These are phyloP conservation scores for Xenentodon cancila DNA, from an alignment of 2,797 vertebrate species.

Conservation along the genomic window DNA sequence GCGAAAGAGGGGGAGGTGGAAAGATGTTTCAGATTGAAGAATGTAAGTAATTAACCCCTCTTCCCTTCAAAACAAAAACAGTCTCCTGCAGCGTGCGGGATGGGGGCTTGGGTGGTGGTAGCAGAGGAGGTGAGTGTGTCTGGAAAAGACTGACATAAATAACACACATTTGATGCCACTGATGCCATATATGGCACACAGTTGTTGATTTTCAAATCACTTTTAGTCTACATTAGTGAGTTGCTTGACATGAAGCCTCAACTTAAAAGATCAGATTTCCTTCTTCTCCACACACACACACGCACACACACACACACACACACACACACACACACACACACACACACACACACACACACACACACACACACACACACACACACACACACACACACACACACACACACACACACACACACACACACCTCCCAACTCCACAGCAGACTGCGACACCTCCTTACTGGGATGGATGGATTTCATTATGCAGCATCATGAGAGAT, in stretches of 20 bases:
- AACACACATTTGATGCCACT: neutral
- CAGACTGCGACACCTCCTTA: slow-evolving; percentile 68
- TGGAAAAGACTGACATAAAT: neutral
- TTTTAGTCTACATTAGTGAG: slow-evolving; percentile 8
- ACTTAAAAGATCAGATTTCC: slow-evolving; percentile 15
- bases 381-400: too few relatives aligned
- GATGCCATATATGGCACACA: neutral
- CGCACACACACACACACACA: neutral
- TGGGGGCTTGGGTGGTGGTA: slow-evolving; percentile 13
- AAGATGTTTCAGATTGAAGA: slow-evolving; percentile 72
- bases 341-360: slow-evolving; percentile 15
- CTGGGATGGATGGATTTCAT: slow-evolving; percentile 78
- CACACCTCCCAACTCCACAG: slow-evolving; percentile 29
- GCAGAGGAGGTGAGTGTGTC: neutral
- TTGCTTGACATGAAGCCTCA: slow-evolving; percentile 30
- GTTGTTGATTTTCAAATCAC: neutral
- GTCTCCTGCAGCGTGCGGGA: slow-evolving; percentile 53
- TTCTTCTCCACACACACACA: slow-evolving; percentile 6
- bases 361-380: too few relatives aligned
- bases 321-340: neutral
- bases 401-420: too few relatives aligned
- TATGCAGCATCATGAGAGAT: slow-evolving; percentile 64
- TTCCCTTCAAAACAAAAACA: slow-evolving; percentile 70
- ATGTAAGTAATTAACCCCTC: slow-evolving; percentile 72
- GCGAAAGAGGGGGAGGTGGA: slow-evolving; percentile 39